phyloP scores from a whole-genome alignment of 2,888 invertebrate species.

The Acleris literana region DNA sequence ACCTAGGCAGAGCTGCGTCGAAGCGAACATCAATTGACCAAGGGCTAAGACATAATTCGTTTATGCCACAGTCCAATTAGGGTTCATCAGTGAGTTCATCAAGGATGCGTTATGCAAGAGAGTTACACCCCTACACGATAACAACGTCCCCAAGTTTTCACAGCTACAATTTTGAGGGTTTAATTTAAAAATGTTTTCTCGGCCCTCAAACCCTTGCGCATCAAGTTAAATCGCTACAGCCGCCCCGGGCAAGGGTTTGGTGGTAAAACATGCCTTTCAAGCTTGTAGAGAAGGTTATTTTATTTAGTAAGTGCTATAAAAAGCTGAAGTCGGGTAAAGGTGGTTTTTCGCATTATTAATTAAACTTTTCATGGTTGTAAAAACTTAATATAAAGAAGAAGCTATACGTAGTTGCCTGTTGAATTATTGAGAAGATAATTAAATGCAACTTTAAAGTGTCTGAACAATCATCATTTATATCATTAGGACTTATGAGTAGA shows the following conservation, averaged over 20 bases:
- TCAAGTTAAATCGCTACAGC: conserved; percentile 25
- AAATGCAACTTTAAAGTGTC: too few relatives aligned
- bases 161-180: conserved; percentile 19
- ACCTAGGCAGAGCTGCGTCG: too few relatives aligned
- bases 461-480: too few relatives aligned
- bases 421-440: too few relatives aligned
- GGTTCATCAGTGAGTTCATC: too few relatives aligned
- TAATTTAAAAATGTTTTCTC: conserved; percentile 28
- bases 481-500: too few relatives aligned
- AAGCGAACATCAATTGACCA: too few relatives aligned
- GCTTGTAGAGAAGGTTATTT: conserved; percentile 3
- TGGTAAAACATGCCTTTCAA: conserved; percentile 17
- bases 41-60: too few relatives aligned
- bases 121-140: background rate
- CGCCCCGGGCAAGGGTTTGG: conserved; percentile 8
- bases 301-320: background rate
- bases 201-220: conserved; percentile 8
- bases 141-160: conserved; percentile 1
- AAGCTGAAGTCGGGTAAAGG: background rate
- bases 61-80: too few relatives aligned
- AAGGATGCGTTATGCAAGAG: too few relatives aligned
- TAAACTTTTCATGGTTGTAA: background rate
- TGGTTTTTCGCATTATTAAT: background rate
- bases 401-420: too few relatives aligned
- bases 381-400: too few relatives aligned